Conservation (phyloP, 2,797 vertebrate species). For the Ispidina lecontei region DNA sequence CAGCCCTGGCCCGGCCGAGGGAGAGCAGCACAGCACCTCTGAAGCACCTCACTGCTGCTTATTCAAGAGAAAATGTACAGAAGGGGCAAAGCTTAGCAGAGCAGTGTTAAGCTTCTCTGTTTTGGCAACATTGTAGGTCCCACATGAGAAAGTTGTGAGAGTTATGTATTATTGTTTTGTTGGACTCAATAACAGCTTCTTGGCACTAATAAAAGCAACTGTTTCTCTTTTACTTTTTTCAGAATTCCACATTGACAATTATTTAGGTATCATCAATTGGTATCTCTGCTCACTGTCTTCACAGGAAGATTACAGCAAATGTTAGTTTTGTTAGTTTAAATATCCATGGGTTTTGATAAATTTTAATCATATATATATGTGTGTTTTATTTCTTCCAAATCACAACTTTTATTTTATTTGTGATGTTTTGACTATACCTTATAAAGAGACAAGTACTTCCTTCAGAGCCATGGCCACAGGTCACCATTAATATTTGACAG, state of each 20-base stretch:
- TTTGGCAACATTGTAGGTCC: neutral
- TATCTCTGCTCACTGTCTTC: neutral
- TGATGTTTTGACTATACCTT: neutral
- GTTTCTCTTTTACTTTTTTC: neutral
- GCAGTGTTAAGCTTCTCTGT: neutral
- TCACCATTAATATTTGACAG: neutral
- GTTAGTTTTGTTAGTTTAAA: neutral
- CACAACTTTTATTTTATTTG: neutral
- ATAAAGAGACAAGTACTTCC: neutral
- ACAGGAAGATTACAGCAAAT: neutral
- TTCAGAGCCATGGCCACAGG: neutral
- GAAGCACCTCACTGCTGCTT: fast-evolving
- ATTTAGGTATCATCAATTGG: neutral
- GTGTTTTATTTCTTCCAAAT: neutral
- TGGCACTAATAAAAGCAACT: neutral
- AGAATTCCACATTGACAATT: neutral
- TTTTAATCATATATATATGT: neutral
- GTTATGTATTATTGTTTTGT: neutral
- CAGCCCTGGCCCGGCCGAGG: neutral
- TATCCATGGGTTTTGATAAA: neutral
- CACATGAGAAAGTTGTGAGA: neutral
- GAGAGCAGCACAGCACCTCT: fast-evolving
- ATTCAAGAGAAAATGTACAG: neutral
- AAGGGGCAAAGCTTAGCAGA: neutral
- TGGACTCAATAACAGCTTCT: neutral